Conservation (phyloP, 2,888 invertebrate genomes). For the Drosophila mulleri region DNA sequence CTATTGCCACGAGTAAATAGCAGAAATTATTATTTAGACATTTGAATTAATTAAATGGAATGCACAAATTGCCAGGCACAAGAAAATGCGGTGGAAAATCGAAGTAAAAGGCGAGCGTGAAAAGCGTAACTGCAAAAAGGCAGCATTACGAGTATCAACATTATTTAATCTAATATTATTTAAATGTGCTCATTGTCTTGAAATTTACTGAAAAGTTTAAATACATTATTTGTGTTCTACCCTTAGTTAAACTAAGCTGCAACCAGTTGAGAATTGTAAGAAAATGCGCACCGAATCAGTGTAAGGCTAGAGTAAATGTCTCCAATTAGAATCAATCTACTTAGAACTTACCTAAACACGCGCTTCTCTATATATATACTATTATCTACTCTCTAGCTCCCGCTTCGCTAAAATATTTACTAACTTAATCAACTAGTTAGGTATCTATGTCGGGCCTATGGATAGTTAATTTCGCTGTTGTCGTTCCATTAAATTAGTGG, state of each 20-base stretch:
- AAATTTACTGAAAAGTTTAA: too few relatives aligned
- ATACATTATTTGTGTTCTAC: too few relatives aligned
- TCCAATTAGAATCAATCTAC: not conserved
- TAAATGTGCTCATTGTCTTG: not conserved
- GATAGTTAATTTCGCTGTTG: not conserved
- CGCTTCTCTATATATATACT: not conserved
- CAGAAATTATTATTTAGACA: constrained; percentile 12
- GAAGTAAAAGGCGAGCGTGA: not conserved
- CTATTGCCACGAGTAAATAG: constrained; percentile 18
- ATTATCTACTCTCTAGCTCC: not conserved
- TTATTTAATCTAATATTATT: not conserved
- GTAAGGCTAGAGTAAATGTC: not conserved
- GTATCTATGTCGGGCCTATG: not conserved
- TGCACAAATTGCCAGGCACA: not conserved
- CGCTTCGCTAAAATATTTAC: not conserved
- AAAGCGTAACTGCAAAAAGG: not conserved
- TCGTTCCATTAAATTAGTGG: constrained; percentile 29
- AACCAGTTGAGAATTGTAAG: not conserved
- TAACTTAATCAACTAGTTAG: not conserved
- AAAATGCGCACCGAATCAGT: not conserved
- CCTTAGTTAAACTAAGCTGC: not conserved
- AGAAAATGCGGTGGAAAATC: not conserved
- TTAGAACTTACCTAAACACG: not conserved
- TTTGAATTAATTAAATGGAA: constrained; percentile 20
- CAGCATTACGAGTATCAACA: not conserved